Evolutionary conservation across 1,140 invertebrate species (phyloP).

Genomic region (Drosophila setifemur): DNA sequence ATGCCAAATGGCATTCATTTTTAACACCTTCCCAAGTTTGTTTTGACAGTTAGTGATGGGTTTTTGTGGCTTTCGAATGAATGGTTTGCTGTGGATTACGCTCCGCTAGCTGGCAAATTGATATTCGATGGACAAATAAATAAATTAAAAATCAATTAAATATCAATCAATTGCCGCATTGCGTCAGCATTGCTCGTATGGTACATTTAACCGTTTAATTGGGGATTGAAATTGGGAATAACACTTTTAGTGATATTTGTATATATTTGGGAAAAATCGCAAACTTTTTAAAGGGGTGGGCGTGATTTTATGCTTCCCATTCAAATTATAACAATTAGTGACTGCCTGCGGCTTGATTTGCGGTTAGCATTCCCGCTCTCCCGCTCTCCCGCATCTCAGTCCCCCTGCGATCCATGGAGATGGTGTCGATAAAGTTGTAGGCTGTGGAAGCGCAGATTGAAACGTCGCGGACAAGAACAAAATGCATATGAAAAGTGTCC

Average conservation of each 20-base stretch:
- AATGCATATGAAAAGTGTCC: constrained; percentile 54
- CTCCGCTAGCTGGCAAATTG: constrained; percentile 40
- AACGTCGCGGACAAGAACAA: constrained; percentile 74
- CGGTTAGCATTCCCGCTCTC: constrained; percentile 3
- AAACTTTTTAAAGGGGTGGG: neutral
- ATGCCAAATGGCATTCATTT: constrained; percentile 59
- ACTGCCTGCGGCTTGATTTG: constrained; percentile 19
- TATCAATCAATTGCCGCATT: constrained; percentile 59
- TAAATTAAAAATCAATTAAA: constrained; percentile 75
- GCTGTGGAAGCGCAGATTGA: constrained; percentile 63
- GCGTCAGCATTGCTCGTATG: constrained; percentile 19
- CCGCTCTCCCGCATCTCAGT: neutral
- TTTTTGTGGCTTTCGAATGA: neutral
- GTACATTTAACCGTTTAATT: constrained; percentile 67
- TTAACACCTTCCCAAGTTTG: constrained; percentile 55
- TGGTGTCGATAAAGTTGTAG: constrained; percentile 79
- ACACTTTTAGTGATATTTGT: constrained; percentile 15
- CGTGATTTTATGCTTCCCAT: neutral
- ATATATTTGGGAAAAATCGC: constrained; percentile 32
- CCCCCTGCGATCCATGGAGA: constrained; percentile 31
- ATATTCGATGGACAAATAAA: constrained; percentile 65
- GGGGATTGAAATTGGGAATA: neutral
- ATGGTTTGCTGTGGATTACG: constrained; percentile 29
- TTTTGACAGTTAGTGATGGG: constrained; percentile 44
- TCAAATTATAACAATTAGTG: constrained; percentile 65